Evolutionary conservation across 2,113 vertebrate species (phyloP).

Genomic region (Promerops cafer): DNA sequence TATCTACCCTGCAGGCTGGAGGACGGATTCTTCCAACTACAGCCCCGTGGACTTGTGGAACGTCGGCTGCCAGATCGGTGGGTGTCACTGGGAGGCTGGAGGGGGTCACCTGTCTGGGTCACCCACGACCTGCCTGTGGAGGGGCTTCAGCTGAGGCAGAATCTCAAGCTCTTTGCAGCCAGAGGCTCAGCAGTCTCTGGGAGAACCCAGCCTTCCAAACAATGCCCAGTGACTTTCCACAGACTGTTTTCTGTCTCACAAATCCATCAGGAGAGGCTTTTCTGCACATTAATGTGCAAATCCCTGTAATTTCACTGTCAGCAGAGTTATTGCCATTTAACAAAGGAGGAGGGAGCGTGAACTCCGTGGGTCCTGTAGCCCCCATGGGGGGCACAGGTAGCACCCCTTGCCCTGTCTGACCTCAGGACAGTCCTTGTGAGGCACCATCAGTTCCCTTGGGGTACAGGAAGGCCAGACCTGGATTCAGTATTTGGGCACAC

Average conservation of each 20-base stretch:
- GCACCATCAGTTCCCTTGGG: not conserved
- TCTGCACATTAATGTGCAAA: not conserved
- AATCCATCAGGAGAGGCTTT: not conserved
- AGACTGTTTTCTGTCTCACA: not conserved
- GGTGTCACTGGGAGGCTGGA: not conserved
- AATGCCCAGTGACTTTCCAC: not conserved
- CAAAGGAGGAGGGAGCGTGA: not conserved
- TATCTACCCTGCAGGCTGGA: slow-evolving; percentile 89
- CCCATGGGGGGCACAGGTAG: not conserved
- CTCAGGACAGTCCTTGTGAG: not conserved
- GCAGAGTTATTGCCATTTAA: not conserved
- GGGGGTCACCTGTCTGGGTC: not conserved
- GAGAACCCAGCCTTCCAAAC: not conserved
- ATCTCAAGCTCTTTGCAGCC: not conserved
- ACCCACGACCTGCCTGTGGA: not conserved
- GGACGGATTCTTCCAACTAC: slow-evolving; percentile 95
- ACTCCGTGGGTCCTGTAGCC: not conserved
- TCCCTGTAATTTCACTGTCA: not conserved
- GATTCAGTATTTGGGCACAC: not conserved
- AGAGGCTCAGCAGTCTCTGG: not conserved
- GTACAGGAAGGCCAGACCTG: not conserved
- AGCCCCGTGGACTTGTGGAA: slow-evolving; percentile 90
- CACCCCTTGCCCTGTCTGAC: not conserved
- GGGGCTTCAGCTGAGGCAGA: not conserved
- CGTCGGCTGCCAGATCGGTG: slow-evolving; percentile 92